A percentile compares a stretch with the other conserved stretches of the same genome.
Conservation (phyloP, 2,888 invertebrate genomes). For the Tetanocera ferruginea region DNA sequence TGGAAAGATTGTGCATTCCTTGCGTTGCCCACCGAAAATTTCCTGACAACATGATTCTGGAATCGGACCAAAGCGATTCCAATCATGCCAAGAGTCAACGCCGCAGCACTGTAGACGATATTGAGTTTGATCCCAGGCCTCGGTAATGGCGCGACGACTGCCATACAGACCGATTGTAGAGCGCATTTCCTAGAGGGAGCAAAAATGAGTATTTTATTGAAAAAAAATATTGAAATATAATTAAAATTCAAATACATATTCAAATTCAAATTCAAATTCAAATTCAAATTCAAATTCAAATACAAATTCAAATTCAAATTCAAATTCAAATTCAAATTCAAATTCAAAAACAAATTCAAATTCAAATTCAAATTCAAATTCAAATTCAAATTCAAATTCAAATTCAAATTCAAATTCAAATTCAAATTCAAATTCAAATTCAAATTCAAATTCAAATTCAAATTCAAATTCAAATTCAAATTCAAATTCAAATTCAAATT, state of each 20-base stretch:
- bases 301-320: no score
- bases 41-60: conserved; percentile 85
- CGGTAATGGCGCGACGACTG: conserved; percentile 77
- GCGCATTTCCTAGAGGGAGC: conserved; percentile 75
- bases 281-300: no score
- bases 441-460: no score
- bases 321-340: no score
- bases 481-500: no score
- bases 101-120: conserved; percentile 88
- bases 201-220: neutral
- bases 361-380: no score
- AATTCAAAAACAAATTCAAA: no score
- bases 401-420: no score
- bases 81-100: conserved; percentile 81
- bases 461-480: neutral
- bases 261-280: no score
- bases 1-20: conserved; percentile 66
- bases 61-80: conserved; percentile 79
- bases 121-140: conserved; percentile 92
- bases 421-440: no score
- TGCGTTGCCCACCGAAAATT: conserved; percentile 71
- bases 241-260: neutral
- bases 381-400: no score
- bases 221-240: neutral
- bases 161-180: conserved; percentile 83